Evolutionary conservation across 2,888 invertebrate genomes (phyloP), one percentile per base, ranked within the genome.

Genomic region (Steinernema hermaphroditum): DNA sequence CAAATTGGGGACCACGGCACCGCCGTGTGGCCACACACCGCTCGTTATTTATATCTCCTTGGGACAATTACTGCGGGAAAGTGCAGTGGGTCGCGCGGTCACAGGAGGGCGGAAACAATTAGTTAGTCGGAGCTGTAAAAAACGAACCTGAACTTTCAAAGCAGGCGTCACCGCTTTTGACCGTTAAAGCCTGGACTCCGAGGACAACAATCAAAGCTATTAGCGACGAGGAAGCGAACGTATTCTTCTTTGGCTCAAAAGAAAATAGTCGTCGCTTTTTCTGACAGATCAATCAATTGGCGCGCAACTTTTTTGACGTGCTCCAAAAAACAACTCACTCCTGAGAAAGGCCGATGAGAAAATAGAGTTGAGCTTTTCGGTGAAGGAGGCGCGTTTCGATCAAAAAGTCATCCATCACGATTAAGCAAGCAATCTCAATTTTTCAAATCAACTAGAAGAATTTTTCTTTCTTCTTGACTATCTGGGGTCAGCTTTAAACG

Each of bases 221-320:
- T 62, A 29, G 62, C 32, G 34, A 24, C 22, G 16, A 4, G 14
- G 62, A 62, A 62, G 22, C 19, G 24, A 37, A 37, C 22, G 24
- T 4, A 24, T 22, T 22, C 19, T 9, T 50, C 24, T 62, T 62
- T 62, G 37, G 37, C 12, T 8, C 32, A 32, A 62, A 19, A 50
- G 16, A 62, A 27, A 62, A 62, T 62, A 9, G 37, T 62, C 16
- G 32, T 4, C 62, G 16, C 14, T 19, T 6, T 19, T 62, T n/a
- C 19, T 62, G 62, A 62, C 62, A 62, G 62, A 62, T 62, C 62
- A 62, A 62, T 62, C 62, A 62, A 62, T 34, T 2, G 62, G 16
- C 29, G 54, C 29, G 62, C 62, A 62, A 62, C 62, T 27, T 32
- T 62, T 32, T 29, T 29, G 62, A 62, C n/a, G 62, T 34, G 14